These are phyloP conservation scores for Eupithecia tripunctaria DNA, from an alignment of 2,888 invertebrate genomes.

Conservation along the genomic window DNA sequence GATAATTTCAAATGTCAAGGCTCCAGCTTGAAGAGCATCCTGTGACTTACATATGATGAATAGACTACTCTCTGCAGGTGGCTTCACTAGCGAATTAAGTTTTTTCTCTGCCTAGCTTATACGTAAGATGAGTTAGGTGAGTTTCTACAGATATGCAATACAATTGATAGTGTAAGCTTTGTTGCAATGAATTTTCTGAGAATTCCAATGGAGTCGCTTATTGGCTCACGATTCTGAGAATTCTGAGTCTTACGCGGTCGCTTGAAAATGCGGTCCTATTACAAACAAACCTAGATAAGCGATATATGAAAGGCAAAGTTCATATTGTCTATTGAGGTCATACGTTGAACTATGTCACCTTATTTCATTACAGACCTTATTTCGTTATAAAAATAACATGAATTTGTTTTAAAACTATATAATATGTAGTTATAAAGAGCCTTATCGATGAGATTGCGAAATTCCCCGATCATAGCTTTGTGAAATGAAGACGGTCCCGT, in stretches of 20 bases:
- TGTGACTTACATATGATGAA: background rate
- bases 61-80: background rate
- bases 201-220: background rate
- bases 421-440: slow-evolving; percentile 1
- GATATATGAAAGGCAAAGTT: background rate
- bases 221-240: background rate
- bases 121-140: background rate
- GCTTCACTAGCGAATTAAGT: background rate
- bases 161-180: background rate
- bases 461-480: slow-evolving; percentile 27
- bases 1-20: slow-evolving; percentile 7
- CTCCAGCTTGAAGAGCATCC: background rate
- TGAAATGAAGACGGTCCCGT: slow-evolving; percentile 26
- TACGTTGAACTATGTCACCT: background rate
- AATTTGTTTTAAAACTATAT: background rate
- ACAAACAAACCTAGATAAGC: background rate
- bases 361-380: background rate
- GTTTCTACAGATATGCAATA: background rate
- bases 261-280: background rate
- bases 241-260: background rate
- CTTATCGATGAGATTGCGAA: slow-evolving; percentile 18
- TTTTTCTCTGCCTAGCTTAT: background rate
- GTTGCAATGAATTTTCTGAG: too few relatives aligned
- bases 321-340: background rate
- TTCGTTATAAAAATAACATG: background rate